Percentiles rank a stretch among this genome's conserved stretches.
phyloP scores from a whole-genome alignment of 2,797 vertebrate genomes.

The Coregonus suidteri region DNA sequence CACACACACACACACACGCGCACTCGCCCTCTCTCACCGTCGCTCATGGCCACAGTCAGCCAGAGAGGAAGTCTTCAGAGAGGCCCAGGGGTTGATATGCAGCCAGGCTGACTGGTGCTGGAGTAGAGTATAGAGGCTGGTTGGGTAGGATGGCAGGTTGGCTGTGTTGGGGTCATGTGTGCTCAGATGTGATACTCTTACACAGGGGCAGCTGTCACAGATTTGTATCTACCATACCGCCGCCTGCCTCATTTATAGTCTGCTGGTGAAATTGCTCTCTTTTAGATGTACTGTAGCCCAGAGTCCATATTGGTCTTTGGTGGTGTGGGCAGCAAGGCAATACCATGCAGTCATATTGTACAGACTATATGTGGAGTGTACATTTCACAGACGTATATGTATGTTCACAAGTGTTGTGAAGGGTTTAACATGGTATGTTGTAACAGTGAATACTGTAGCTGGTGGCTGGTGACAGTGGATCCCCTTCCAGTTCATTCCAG shows the following conservation, averaged over 20 bases:
- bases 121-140: background rate
- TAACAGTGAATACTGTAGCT: background rate
- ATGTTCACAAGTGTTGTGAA: background rate
- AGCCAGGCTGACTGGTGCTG: conserved; percentile 14
- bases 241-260: background rate
- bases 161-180: conserved; percentile 7
- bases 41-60: background rate
- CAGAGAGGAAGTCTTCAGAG: conserved; percentile 1
- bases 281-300: background rate
- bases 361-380: background rate
- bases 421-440: background rate
- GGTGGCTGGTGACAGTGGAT: background rate
- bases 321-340: background rate
- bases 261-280: background rate
- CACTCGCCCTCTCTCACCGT: background rate
- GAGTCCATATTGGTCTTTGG: background rate
- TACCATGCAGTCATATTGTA: background rate
- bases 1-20: background rate
- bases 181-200: conserved; percentile 3
- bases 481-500: background rate
- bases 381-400: background rate
- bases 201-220: background rate
- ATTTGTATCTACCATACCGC: background rate
- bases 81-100: conserved; percentile 25
- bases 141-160: background rate